Conservation (phyloP, 30 jellyfish, hydroid and myxozoan genomes). For the Rhopilema esculentum region DNA sequence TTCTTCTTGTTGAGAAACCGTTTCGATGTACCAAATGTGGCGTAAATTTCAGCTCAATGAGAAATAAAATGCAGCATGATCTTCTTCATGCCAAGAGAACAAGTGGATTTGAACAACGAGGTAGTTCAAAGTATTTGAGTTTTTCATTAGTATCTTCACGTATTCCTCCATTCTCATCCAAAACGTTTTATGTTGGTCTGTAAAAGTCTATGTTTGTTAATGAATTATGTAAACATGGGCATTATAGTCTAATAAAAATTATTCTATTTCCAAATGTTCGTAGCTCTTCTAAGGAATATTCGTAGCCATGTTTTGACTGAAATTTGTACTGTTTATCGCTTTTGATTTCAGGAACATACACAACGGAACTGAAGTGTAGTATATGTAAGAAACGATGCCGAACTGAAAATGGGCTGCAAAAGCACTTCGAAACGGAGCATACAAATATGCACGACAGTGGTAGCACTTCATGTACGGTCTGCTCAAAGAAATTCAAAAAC, state of each 20-base stretch:
- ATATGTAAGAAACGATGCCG: slow-evolving; percentile 64
- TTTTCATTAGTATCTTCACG: too few relatives aligned
- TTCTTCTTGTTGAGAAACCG: slow-evolving; percentile 56
- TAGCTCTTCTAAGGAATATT: too few relatives aligned
- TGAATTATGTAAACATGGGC: too few relatives aligned
- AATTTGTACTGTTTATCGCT: background rate
- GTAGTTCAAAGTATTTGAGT: background rate
- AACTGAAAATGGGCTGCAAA: slow-evolving; percentile 61
- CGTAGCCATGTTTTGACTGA: background rate
- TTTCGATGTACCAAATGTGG: slow-evolving; percentile 62
- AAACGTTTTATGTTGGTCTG: too few relatives aligned
- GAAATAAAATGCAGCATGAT: slow-evolving; percentile 65
- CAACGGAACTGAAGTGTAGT: slow-evolving; percentile 51
- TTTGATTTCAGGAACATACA: slow-evolving; percentile 46
- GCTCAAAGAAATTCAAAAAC: slow-evolving; percentile 15
- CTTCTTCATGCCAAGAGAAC: slow-evolving; percentile 53
- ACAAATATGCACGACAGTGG: background rate
- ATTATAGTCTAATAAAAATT: too few relatives aligned
- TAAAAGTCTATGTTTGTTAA: too few relatives aligned
- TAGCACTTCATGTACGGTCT: background rate
- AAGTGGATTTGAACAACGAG: slow-evolving; percentile 59
- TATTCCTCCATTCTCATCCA: too few relatives aligned
- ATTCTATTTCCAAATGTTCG: too few relatives aligned
- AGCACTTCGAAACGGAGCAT: slow-evolving; percentile 55
- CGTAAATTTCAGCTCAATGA: slow-evolving; percentile 59